phyloP scores from a whole-genome alignment of 2,113 vertebrate species.

The Sinocyclocheilus grahami region DNA sequence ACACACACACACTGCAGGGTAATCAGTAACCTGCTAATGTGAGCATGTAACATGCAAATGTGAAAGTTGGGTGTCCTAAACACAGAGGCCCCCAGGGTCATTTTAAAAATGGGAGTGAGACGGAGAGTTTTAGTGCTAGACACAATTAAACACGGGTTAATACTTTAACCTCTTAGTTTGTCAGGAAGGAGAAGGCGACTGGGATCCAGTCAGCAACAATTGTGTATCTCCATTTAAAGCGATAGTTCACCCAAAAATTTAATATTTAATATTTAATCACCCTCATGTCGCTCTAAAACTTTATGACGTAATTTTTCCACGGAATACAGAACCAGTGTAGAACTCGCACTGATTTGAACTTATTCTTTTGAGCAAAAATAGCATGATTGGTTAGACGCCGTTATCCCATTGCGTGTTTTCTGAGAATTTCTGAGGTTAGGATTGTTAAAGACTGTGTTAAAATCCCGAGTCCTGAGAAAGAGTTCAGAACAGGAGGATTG shows the following conservation, averaged over 20 bases:
- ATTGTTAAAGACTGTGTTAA: conserved; percentile 6
- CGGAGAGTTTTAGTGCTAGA: conserved; percentile 43
- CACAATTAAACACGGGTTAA: conserved; percentile 65
- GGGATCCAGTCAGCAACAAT: not conserved
- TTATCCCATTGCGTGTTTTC: conserved; percentile 6
- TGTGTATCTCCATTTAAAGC: not conserved
- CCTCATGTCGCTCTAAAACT: not conserved
- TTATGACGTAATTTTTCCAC: not conserved
- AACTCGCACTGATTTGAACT: not conserved
- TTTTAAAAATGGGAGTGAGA: conserved; percentile 42
- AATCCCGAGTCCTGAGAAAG: not conserved
- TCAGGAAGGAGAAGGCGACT: conserved; percentile 53
- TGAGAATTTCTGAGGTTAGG: not conserved
- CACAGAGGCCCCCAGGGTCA: conserved; percentile 50
- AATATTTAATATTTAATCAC: not conserved
- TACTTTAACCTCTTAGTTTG: conserved; percentile 61
- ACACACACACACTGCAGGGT: conserved; percentile 33
- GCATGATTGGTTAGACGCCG: not conserved
- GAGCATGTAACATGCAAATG: conserved; percentile 53
- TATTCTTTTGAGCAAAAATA: not conserved
- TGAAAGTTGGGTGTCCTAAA: conserved; percentile 56
- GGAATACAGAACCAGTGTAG: not conserved
- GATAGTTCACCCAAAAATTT: not conserved
- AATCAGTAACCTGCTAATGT: conserved; percentile 61
- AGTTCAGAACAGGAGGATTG: conserved; percentile 1